Evolutionary conservation across 2,797 vertebrate species (phyloP).

Genomic region (Chloroceryle amazona): DNA sequence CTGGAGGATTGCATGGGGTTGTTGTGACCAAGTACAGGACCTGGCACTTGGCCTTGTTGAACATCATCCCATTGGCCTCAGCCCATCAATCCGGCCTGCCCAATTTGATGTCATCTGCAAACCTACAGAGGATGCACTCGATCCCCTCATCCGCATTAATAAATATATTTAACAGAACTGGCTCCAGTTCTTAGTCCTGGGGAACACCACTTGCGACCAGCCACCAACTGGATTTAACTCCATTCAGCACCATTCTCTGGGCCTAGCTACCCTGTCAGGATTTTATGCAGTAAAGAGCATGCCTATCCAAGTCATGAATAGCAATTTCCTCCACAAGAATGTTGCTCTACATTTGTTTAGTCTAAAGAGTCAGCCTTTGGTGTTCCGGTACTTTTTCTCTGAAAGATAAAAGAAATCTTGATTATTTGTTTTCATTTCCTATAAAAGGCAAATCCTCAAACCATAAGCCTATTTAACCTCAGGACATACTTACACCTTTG

Average conservation of each 20-base stretch:
- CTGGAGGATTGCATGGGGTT: not conserved
- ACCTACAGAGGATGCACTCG: not conserved
- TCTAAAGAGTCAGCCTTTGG: not conserved
- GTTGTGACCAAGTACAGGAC: not conserved
- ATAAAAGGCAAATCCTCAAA: not conserved
- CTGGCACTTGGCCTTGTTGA: not conserved
- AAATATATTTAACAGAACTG: not conserved
- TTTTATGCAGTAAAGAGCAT: not conserved
- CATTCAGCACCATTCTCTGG: not conserved
- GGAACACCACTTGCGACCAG: too few species aligned
- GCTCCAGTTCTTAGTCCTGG: not conserved
- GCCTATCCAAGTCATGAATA: too few species aligned
- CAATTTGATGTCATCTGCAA: not conserved
- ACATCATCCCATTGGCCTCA: not conserved
- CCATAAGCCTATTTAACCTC: constrained; percentile 51
- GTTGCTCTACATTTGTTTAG: not conserved
- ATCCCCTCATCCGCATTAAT: not conserved
- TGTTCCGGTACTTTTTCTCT: constrained; percentile 3
- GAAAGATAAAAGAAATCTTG: not conserved
- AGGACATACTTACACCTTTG: constrained; percentile 38
- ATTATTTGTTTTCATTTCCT: not conserved
- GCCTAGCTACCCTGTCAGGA: too few species aligned
- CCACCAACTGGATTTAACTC: not conserved
- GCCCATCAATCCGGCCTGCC: not conserved
- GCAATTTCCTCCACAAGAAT: not conserved